Evolutionary conservation across 2,888 invertebrate genomes (phyloP).

Genomic region (Euphydryas editha): DNA sequence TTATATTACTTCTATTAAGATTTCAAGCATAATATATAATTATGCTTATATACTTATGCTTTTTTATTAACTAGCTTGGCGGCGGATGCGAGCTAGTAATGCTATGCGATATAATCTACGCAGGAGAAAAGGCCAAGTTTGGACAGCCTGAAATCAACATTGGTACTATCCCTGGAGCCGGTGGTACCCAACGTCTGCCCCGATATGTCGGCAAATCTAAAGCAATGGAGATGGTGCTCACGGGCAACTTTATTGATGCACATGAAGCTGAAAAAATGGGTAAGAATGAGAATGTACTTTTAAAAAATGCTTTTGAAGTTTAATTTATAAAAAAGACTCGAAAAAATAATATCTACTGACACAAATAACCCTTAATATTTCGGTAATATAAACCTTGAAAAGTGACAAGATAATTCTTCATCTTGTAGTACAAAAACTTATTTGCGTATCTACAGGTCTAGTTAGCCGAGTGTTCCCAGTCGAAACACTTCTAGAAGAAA

Average conservation of each 20-base stretch:
- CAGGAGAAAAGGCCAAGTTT: constrained; percentile 98
- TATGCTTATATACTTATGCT: too few species aligned
- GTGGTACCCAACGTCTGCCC: constrained; percentile 96
- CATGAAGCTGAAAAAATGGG: constrained; percentile 96
- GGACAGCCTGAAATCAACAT: constrained; percentile 99
- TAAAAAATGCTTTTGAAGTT: neutral
- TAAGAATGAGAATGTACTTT: constrained; percentile 53
- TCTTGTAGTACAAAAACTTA: too few species aligned
- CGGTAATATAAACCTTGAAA: too few species aligned
- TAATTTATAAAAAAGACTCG: too few species aligned
- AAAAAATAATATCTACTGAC: too few species aligned
- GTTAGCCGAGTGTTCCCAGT: constrained; percentile 96
- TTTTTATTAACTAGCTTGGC: constrained; percentile 89
- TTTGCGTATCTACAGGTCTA: constrained; percentile 81
- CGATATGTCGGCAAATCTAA: constrained; percentile 96
- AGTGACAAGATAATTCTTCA: too few species aligned
- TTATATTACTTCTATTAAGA: too few species aligned
- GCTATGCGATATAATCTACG: constrained; percentile 99
- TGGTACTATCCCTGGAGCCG: constrained; percentile 98
- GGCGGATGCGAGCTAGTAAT: constrained; percentile 99
- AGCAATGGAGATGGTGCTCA: constrained; percentile 99
- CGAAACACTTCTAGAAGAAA: constrained; percentile 93
- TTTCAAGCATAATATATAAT: too few species aligned
- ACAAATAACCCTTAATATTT: too few species aligned
- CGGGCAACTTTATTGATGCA: constrained; percentile 95